phyloP scores from a whole-genome alignment of 2,113 vertebrate genomes.

The Mormoops blainvillei region DNA sequence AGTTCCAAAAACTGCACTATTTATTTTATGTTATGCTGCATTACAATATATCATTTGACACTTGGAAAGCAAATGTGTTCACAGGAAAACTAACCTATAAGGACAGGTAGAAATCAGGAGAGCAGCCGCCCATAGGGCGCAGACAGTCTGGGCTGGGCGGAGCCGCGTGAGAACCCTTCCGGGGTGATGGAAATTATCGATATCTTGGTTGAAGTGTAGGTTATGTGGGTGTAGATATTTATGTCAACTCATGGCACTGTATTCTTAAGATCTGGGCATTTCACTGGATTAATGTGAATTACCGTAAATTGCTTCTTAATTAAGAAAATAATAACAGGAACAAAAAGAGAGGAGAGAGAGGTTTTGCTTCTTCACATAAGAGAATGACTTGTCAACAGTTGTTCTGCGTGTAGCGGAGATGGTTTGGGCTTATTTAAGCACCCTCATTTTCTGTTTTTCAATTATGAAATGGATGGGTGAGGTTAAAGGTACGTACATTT shows the following conservation, averaged over 20 bases:
- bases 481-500: background rate
- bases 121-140: background rate
- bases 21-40: background rate
- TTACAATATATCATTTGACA: background rate
- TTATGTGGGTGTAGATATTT: background rate
- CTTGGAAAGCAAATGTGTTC: slow-evolving; percentile 10
- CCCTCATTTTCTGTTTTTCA: background rate
- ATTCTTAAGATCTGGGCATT: background rate
- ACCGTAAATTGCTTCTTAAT: background rate
- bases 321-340: background rate
- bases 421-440: background rate
- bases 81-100: background rate
- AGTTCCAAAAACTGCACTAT: background rate
- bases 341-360: background rate
- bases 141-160: background rate
- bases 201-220: background rate
- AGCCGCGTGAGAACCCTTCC: background rate
- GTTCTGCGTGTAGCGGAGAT: background rate
- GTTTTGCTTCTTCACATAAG: background rate
- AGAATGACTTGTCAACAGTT: background rate
- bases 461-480: background rate
- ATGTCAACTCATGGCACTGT: background rate
- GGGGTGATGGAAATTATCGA: background rate
- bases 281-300: background rate
- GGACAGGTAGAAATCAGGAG: background rate